Percentiles rank a stretch among this genome's conserved stretches.
These are phyloP conservation scores for Anhinga anhinga DNA, from an alignment of 2,113 vertebrate species.

Conservation along the genomic window DNA sequence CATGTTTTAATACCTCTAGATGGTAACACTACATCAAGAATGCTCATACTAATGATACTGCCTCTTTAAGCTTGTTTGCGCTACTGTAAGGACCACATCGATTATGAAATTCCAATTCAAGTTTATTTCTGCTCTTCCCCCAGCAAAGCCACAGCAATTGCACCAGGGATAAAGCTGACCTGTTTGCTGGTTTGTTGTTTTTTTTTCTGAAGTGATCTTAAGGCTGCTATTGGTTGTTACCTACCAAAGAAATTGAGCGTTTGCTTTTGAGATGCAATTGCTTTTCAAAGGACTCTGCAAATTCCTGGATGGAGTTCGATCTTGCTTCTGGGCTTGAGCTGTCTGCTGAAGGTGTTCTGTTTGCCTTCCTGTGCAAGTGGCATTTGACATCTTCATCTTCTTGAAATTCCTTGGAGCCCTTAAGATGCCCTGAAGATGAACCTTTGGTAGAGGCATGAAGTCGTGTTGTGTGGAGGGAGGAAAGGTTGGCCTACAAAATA, in stretches of 20 bases:
- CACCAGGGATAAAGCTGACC: background rate
- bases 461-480: constrained; percentile 75
- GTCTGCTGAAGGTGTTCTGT: constrained; percentile 73
- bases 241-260: constrained; percentile 77
- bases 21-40: background rate
- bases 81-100: background rate
- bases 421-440: constrained; percentile 64
- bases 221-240: constrained; percentile 14
- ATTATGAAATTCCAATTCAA: background rate
- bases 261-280: constrained; percentile 77
- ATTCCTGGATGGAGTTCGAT: constrained; percentile 80
- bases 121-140: background rate
- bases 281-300: constrained; percentile 81
- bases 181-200: background rate
- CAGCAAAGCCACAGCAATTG: background rate
- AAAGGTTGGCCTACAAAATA: constrained; percentile 77
- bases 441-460: constrained; percentile 71
- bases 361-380: constrained; percentile 59
- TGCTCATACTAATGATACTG: background rate
- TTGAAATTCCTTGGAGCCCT: constrained; percentile 65
- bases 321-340: constrained; percentile 59
- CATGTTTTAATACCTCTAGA: background rate
- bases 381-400: constrained; percentile 74
- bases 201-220: background rate
- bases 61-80: background rate